Evolutionary conservation across 2,113 vertebrate genomes (phyloP).

Genomic region (Apteryx mantelli): DNA sequence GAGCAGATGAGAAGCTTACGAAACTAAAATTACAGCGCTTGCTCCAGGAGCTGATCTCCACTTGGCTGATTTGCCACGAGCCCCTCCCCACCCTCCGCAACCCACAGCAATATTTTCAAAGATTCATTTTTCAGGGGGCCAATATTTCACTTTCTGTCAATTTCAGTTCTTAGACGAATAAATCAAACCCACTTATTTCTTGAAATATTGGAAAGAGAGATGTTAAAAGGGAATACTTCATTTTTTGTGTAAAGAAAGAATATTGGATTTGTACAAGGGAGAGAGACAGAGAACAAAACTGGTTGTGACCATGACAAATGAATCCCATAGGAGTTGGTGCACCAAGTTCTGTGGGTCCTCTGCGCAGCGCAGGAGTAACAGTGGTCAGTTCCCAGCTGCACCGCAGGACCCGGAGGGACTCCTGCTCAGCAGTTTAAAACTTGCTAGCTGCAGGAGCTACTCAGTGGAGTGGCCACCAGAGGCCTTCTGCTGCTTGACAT

Average conservation of each 20-base stretch:
- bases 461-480: not conserved
- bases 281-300: not conserved
- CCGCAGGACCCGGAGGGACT: not conserved
- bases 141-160: not conserved
- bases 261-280: not conserved
- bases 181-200: not conserved
- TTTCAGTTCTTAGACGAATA: not conserved
- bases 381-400: accelerated
- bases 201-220: not conserved
- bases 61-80: not conserved
- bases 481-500: not conserved
- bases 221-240: not conserved
- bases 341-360: not conserved
- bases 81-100: not conserved
- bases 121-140: not conserved
- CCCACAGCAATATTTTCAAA: not conserved
- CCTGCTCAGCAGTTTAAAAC: not conserved
- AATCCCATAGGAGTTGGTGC: not conserved
- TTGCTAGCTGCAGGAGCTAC: not conserved
- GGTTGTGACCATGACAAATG: not conserved
- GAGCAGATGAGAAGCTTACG: slow-evolving; percentile 53
- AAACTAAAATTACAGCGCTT: slow-evolving; percentile 42
- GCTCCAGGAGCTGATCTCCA: slow-evolving; percentile 3
- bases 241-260: not conserved
- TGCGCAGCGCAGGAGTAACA: not conserved